Base-by-base conservation (phyloP, 2,888 invertebrate genomes). In the Caenorhabditis panamensis region DNA sequence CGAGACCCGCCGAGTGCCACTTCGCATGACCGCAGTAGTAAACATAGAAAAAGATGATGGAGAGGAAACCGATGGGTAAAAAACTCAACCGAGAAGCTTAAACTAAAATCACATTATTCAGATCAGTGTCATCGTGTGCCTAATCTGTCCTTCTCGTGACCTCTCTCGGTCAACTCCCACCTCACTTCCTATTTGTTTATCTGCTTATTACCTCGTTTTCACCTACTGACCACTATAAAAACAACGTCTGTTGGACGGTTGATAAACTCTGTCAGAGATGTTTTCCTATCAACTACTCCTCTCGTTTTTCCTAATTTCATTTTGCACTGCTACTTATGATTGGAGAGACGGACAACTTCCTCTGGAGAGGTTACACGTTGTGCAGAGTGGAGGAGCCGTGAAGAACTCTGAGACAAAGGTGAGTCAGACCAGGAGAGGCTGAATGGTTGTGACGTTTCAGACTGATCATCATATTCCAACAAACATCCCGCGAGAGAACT, bases 271-370 rank as follows among this genome's bases (percentile, higher is more conserved):
- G 24, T 22, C 22, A 13, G 26, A 13, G 37, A 64, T 53, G 36
- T 13, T 36, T 3, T 24, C 41, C 22, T 11, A 36, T 9, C 26
- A 18, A 31, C 22, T 53, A 1, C 24, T 64, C 13, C 28, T 53
- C 28, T n/a, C 41, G 0, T 22, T 66, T n/a, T 41, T 53, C n/a
- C 24, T 20, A 16, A 11, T 53, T 26, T 9, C 37, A 13, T 1
- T 41, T 28, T 20, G 44, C 13, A 22, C 26, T 5, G 24, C 51
- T 13, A 36, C 53, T 11, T 73, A 73, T 47, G 73, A 73, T n/a
- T 73, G 58, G 64, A 56, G 64, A 37, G 73, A 73, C 37, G 73
- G 73, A 18, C 73, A 73, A 49, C 37, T 73, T 18, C 73, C 73
- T 31, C 28, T 73, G 58, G 73, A 73, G 41, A 26, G 73, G 36